Conservation (phyloP, 1,140 invertebrate species). For the Parasteatoda tepidariorum region DNA sequence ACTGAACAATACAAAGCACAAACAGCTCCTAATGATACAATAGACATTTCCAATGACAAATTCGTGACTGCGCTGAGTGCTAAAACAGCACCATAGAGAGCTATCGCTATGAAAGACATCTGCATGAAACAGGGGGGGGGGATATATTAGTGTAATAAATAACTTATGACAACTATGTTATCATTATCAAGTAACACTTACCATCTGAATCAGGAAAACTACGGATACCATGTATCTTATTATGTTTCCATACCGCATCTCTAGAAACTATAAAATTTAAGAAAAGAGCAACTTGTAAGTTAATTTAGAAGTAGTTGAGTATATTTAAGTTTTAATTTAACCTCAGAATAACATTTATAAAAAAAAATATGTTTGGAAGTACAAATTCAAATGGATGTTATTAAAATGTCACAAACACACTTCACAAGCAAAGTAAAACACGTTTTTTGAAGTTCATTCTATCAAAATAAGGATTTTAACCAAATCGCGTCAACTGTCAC, state of each 20-base stretch:
- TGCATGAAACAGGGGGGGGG: not conserved
- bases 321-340: no score
- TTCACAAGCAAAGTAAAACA: no score
- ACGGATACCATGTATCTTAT: not conserved
- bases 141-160: not conserved
- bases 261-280: no score
- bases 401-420: no score
- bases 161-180: not conserved
- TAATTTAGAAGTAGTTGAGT: no score
- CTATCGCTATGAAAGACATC: slow-evolving; percentile 91
- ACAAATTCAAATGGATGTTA: no score
- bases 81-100: slow-evolving; percentile 90
- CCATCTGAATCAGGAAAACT: not conserved
- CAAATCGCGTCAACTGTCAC: no score
- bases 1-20: slow-evolving; percentile 80
- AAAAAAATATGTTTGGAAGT: no score
- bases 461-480: no score
- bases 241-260: not conserved
- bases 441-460: no score
- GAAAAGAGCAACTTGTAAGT: no score
- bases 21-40: slow-evolving; percentile 81
- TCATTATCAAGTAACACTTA: not conserved
- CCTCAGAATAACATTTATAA: no score
- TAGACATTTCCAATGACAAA: slow-evolving; percentile 78
- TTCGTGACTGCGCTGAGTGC: slow-evolving; percentile 88